These are phyloP conservation scores for Gila orcuttii DNA, from an alignment of 2,113 vertebrate genomes.

Conservation along the genomic window DNA sequence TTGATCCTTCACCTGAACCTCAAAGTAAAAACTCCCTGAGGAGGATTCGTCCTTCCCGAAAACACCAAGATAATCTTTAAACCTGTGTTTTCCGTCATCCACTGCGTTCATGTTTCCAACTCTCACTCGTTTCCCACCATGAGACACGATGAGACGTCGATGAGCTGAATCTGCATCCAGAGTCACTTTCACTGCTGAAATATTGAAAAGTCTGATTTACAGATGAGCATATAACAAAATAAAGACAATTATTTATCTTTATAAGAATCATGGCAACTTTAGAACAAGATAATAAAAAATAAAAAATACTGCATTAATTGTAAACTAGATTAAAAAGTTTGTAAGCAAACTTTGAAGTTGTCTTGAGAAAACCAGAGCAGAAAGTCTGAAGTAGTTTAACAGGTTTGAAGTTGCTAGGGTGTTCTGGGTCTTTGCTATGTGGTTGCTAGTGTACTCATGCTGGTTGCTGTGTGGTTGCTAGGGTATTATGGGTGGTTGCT, in stretches of 20 bases:
- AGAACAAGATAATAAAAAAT: not conserved
- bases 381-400: too few relatives aligned
- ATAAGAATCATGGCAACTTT: not conserved
- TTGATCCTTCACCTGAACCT: not conserved
- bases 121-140: not conserved
- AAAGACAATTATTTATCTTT: not conserved
- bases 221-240: not conserved
- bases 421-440: too few relatives aligned
- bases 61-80: rapidly evolving
- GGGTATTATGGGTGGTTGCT: too few relatives aligned
- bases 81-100: not conserved
- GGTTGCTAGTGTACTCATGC: too few relatives aligned
- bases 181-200: conserved; percentile 1
- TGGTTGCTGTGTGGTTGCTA: too few relatives aligned
- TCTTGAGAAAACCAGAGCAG: too few relatives aligned
- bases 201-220: not conserved
- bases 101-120: not conserved
- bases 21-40: conserved; percentile 15
- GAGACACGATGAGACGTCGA: not conserved
- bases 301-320: not conserved
- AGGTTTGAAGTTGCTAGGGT: too few relatives aligned
- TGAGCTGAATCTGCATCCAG: conserved; percentile 13
- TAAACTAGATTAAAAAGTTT: too few relatives aligned
- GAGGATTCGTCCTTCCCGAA: not conserved
- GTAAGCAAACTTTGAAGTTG: too few relatives aligned